A percentile compares a stretch with the other conserved stretches of the same genome.
phyloP scores from a whole-genome alignment of 2,797 vertebrate species.

The Emydoidea blandingii region DNA sequence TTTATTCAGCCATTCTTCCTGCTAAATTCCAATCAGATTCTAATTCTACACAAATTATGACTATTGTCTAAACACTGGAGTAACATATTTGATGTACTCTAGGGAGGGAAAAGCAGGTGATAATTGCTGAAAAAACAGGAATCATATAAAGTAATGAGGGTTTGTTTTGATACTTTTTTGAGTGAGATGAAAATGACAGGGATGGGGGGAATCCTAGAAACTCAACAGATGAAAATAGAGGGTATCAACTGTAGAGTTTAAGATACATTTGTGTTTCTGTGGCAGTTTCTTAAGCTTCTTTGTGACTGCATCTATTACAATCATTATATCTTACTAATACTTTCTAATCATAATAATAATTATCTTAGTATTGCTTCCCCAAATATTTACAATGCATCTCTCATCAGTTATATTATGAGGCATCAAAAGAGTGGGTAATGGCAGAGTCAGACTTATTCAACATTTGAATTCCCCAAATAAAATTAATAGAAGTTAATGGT shows the following conservation, averaged over 20 bases:
- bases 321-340: not conserved
- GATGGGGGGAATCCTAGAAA: not conserved
- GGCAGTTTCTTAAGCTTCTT: not conserved
- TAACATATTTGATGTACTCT: constrained; percentile 60
- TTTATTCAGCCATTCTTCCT: constrained; percentile 59
- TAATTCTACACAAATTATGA: constrained; percentile 68
- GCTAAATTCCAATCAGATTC: constrained; percentile 69
- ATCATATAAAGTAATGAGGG: constrained; percentile 40
- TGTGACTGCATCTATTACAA: not conserved
- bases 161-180: not conserved
- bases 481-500: not conserved
- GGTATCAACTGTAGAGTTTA: not conserved
- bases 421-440: not conserved
- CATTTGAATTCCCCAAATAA: not conserved
- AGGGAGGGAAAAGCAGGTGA: not conserved
- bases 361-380: not conserved
- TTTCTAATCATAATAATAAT: not conserved
- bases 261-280: not conserved
- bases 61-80: constrained; percentile 69
- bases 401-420: not conserved
- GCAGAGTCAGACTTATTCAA: not conserved
- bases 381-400: not conserved
- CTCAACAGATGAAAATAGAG: not conserved
- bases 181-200: not conserved
- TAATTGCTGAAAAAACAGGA: constrained; percentile 54